Evolutionary conservation across 2,113 vertebrate species (phyloP).

Genomic region (Apodemus sylvaticus): DNA sequence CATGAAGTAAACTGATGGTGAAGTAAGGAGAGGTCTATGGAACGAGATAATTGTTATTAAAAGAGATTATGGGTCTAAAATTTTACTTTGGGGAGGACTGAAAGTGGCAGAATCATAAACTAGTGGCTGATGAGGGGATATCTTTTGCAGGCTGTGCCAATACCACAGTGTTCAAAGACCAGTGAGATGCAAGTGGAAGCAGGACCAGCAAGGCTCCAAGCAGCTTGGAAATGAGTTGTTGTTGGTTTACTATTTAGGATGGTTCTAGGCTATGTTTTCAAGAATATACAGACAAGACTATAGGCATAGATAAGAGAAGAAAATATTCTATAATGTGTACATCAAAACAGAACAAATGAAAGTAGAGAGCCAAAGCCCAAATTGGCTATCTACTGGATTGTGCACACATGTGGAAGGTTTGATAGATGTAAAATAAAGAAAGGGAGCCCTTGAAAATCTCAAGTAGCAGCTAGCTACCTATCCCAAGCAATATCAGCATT

Average conservation of each 20-base stretch:
- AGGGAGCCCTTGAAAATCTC: background rate
- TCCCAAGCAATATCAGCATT: background rate
- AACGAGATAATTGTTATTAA: background rate
- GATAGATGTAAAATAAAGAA: rapidly evolving
- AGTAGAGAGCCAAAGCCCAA: background rate
- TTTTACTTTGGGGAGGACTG: background rate
- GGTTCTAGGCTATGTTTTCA: background rate
- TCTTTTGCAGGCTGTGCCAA: background rate
- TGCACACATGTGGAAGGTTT: background rate
- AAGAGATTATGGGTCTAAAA: background rate
- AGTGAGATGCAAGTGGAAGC: background rate
- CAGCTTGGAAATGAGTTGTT: background rate
- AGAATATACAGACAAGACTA: background rate
- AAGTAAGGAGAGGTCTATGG: background rate
- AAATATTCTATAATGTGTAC: background rate
- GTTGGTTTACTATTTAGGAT: rapidly evolving
- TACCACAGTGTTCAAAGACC: background rate
- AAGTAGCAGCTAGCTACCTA: background rate
- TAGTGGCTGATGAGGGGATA: background rate
- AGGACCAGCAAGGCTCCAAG: background rate
- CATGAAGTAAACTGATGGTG: background rate
- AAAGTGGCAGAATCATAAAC: background rate
- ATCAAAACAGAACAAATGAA: background rate
- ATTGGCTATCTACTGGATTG: background rate
- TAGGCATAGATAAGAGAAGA: background rate